phyloP scores from a whole-genome alignment of 2,797 vertebrate species.

The Synaphobranchus kaupii region DNA sequence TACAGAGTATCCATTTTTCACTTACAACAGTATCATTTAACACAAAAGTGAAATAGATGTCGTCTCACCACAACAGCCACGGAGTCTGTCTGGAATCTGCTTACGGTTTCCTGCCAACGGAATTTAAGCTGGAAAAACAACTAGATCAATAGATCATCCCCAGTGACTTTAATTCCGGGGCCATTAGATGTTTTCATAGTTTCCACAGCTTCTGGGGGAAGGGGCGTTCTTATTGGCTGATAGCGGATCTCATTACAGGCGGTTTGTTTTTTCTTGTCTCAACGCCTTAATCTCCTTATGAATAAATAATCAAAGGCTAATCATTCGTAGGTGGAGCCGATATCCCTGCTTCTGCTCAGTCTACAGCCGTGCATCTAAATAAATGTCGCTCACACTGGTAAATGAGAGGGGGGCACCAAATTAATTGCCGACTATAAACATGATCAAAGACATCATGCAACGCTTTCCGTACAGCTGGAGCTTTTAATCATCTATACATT shows the following conservation, averaged over 20 bases:
- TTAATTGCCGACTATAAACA: not conserved
- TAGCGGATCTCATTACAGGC: not conserved
- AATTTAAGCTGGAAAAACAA: not conserved
- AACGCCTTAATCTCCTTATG: not conserved
- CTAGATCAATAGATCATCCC: not conserved
- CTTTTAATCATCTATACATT: not conserved
- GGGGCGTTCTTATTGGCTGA: not conserved
- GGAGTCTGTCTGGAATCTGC: not conserved
- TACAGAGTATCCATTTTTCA: not conserved
- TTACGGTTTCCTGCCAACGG: not conserved
- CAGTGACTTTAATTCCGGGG: constrained; percentile 2
- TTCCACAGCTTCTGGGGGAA: not conserved
- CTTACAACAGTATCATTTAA: too few relatives aligned
- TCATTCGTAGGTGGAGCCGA: not conserved
- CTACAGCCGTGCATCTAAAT: not conserved
- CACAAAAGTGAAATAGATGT: not conserved
- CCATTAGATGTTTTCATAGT: not conserved
- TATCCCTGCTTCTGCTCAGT: not conserved
- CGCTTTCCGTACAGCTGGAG: not conserved
- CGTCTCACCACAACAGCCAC: not conserved
- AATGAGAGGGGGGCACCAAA: not conserved
- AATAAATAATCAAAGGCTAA: constrained; percentile 13
- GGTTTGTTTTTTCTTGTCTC: not conserved
- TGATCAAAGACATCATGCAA: not conserved
- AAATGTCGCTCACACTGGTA: not conserved